Evolutionary conservation across 53 echinoderm and acorn worm species (phyloP).

Genomic region (Henricia sp.): DNA sequence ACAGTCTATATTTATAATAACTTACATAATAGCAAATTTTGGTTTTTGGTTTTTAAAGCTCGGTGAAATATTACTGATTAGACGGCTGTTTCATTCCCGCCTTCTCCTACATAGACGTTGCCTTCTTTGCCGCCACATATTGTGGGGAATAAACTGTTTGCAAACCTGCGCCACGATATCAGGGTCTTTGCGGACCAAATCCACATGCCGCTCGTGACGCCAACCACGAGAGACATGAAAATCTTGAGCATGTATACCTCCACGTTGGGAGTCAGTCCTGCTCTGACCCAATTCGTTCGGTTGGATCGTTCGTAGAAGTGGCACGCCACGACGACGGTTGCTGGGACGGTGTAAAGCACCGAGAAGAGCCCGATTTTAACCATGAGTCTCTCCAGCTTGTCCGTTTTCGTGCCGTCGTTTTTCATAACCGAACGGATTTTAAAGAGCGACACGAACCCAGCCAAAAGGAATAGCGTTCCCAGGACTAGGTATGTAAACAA

Average conservation of each 20-base stretch:
- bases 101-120: conserved; percentile 59
- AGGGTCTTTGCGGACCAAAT: conserved; percentile 99
- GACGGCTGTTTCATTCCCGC: conserved; percentile 84
- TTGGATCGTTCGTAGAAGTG: conserved; percentile 91
- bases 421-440: conserved; percentile 98
- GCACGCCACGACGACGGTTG: conserved; percentile 96
- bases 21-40: conserved; percentile 58
- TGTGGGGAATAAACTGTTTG: conserved; percentile 83
- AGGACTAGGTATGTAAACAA: conserved; percentile 93
- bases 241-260: conserved; percentile 98
- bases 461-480: conserved; percentile 88
- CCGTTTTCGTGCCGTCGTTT: conserved; percentile 97
- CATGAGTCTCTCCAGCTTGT: conserved; percentile 96
- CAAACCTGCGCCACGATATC: conserved; percentile 87
- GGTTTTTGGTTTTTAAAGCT: conserved; percentile 29
- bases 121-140: conserved; percentile 69
- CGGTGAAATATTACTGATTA: conserved; percentile 31
- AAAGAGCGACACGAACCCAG: conserved; percentile 95
- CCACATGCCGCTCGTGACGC: conserved; percentile 99
- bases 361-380: conserved; percentile 99
- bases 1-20: conserved; percentile 62
- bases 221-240: conserved; percentile 96
- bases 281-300: conserved; percentile 68
- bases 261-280: conserved; percentile 82
- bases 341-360: conserved; percentile 95